A percentile compares a stretch with the other conserved stretches of the same genome.
These are phyloP conservation scores for Dicranocentrus wangi DNA, from an alignment of 2,888 invertebrate species.

Conservation along the genomic window DNA sequence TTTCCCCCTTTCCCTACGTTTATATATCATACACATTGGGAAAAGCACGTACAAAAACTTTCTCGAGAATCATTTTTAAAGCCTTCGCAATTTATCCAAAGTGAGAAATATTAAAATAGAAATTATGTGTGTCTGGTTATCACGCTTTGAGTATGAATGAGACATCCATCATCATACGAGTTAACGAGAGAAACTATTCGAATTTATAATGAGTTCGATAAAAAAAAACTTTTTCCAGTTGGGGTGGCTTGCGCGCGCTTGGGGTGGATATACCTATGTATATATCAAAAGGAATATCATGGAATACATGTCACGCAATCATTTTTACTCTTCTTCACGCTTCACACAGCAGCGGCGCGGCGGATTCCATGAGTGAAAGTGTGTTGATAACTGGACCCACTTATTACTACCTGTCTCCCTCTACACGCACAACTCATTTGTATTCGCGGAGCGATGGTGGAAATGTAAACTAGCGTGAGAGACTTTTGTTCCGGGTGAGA, in stretches of 20 bases:
- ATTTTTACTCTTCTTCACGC: constrained; percentile 17
- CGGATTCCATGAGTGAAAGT: no score
- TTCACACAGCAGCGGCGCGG: no score
- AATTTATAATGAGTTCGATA: constrained; percentile 60
- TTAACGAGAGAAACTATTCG: constrained; percentile 58
- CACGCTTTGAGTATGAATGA: constrained; percentile 39
- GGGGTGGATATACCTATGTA: no score
- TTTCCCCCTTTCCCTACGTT: constrained; percentile 5
- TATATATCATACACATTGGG: no score
- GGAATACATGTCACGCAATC: constrained; percentile 39
- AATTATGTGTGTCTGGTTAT: constrained; percentile 53
- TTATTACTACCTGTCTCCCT: background rate
- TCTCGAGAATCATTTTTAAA: constrained; percentile 43
- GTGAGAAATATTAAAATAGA: constrained; percentile 56
- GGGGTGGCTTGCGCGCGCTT: background rate
- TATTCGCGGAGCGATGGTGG: background rate
- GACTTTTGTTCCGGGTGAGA: no score
- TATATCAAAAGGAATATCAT: background rate
- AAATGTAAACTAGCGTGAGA: no score
- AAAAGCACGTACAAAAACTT: constrained; percentile 52
- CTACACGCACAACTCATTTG: background rate
- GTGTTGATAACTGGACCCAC: background rate
- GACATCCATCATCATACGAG: constrained; percentile 58
- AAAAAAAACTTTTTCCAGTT: constrained; percentile 40
- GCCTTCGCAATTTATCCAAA: constrained; percentile 45